Percentiles rank a stretch among this genome's conserved stretches.
Conservation (phyloP, 2,113 vertebrate genomes). For the Chrysemys picta region DNA sequence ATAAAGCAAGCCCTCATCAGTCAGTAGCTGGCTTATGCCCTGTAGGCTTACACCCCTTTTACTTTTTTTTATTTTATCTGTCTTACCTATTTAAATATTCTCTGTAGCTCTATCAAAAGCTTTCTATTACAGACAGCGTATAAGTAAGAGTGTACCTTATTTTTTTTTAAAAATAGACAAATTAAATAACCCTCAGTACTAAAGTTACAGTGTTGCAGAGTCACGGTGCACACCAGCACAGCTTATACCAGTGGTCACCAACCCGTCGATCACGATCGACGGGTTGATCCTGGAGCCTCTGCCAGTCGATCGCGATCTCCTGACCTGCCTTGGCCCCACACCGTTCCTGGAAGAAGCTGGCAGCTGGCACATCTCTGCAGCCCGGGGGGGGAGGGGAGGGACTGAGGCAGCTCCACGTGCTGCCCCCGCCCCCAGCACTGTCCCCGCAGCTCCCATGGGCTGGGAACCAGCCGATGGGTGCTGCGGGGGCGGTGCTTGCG, state of each 20-base stretch:
- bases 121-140: background rate
- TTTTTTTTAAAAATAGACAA: background rate
- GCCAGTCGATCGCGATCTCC: no score
- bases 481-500: no score
- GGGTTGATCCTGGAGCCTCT: no score
- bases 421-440: no score
- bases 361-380: no score
- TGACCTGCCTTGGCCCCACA: no score
- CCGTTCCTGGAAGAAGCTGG: no score
- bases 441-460: no score
- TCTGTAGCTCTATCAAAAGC: background rate
- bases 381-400: no score
- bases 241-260: background rate
- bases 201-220: background rate
- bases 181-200: background rate
- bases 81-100: background rate
- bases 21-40: background rate
- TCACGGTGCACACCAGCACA: background rate
- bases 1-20: background rate
- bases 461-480: no score
- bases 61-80: background rate
- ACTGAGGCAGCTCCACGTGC: no score
- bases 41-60: background rate
- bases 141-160: background rate
- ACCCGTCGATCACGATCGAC: fast-evolving